Base-by-base conservation (phyloP, 2,888 invertebrate genomes). In the Philaethria dido region DNA sequence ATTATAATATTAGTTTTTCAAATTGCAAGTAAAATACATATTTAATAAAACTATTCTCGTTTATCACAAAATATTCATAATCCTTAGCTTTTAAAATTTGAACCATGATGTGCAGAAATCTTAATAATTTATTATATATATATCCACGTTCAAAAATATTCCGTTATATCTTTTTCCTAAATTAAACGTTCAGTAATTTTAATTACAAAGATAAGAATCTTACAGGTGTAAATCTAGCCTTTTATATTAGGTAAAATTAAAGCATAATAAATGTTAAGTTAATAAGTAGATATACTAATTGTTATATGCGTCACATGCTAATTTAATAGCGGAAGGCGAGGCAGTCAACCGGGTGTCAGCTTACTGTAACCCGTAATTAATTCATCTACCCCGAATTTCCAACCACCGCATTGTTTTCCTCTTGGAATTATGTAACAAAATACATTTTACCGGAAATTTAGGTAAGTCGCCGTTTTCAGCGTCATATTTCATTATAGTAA, bases 341-440 rank as follows among this genome's bases (percentile, higher is more conserved):
- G 72, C 75, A 72, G 74, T 69, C 74, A 62, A 52, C 65, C 73
- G 77, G 77, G 81, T 86, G 87, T 88, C 87, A 77, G 86, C 81
- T 88, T 87, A 86, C 78, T 70, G 74, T 73, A 72, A 70, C 73
- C 72, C 75, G 77, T 81, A 84, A 85, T 83, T 85, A 81, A 84
- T 83, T 85, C 83, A 79, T 65, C 70, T 74, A 73, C 75, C 75
- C 72, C 72, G 78, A 84, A 85, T 80, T 83, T 77, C 68, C 73
- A 72, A 79, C 76, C 72, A 71, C 69, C 70, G 73, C 72, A 71
- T 62, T 60, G 63, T 61, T 70, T 72, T 69, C 69, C 71, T 68
- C 69, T 65, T 29, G 65, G 68, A 69, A 70, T 52, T 48, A 60
- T 25, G 67, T 66, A 69, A 72, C 52, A 62, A 72, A 66, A 71